Evolutionary conservation across 2,888 invertebrate genomes (phyloP), one percentile per base, ranked within the genome.

Genomic region (Megastigmus dorsalis): DNA sequence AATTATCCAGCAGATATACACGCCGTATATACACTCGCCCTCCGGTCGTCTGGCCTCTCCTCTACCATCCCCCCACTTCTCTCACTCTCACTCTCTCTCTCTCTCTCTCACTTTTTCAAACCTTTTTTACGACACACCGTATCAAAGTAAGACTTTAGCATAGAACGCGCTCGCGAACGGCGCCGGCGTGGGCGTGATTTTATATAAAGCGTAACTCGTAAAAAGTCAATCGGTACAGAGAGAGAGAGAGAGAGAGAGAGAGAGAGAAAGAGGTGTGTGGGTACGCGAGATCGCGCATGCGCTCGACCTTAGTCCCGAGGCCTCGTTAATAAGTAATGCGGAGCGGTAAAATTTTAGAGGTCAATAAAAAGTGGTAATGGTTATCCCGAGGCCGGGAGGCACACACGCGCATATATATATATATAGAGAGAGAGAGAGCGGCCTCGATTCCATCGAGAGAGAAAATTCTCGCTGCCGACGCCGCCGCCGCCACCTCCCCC

Each of bases 321-420:
- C 50, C 75, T 71, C 71, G 71, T 71, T 75, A 75, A 75, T 75
- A 75, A 75, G 71, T 75, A 75, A 75, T 69, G 66, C 67, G 66
- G 30, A 30, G 50, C 30, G 66, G 71, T 75, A 75, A 75, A 75
- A 75, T 71, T 75, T 75, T 75, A 75, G 55, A 67, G 75, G 48
- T 55, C 75, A 71, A 71, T 75, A 75, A 75, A 75, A 71, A 75
- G 62, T 67, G 66, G 71, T 67, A 71, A 75, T 71, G 71, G 74
- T 74, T 63, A 74, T 74, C 69, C 68, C 57, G 28, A 52, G 48
- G 67, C 65, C 60, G 28, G 36, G 20, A 36, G 26, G 41, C 54
- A 15, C 52, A 15, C n/a, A 4, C 50, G 45, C 0, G 20, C 48
- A n/a, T n/a, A n/a, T n/a, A n/a, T n/a, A n/a, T n/a, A n/a, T n/a